These are phyloP conservation scores for Trichechus manatus DNA, from an alignment of 2,113 vertebrate genomes.

Conservation along the genomic window DNA sequence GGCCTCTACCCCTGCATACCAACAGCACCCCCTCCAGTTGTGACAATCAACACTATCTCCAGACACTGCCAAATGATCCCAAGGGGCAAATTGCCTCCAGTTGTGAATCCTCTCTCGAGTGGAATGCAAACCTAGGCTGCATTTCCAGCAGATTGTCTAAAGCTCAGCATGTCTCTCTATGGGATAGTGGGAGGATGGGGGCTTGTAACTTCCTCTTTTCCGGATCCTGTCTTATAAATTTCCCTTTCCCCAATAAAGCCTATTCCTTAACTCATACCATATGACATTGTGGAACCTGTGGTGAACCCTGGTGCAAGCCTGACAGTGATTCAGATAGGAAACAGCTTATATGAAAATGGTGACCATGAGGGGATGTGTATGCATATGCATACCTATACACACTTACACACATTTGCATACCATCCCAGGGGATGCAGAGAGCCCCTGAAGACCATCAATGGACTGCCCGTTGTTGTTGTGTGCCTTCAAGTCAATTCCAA, in stretches of 20 bases:
- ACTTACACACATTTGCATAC: not conserved
- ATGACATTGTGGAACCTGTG: not conserved
- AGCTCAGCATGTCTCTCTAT: not conserved
- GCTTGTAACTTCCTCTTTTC: not conserved
- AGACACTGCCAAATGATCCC: not conserved
- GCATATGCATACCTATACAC: not conserved
- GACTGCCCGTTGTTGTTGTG: no score
- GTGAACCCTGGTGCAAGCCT: not conserved
- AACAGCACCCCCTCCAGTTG: not conserved
- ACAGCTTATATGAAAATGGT: not conserved
- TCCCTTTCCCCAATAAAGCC: not conserved
- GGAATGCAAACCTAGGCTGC: not conserved
- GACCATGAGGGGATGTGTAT: not conserved
- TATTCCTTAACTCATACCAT: not conserved
- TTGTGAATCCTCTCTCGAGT: not conserved
- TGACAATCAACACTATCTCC: not conserved
- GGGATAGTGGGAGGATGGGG: not conserved
- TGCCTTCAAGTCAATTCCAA: no score
- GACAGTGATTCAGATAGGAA: not conserved
- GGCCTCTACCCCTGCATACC: not conserved
- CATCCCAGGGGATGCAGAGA: not conserved
- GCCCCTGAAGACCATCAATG: not conserved
- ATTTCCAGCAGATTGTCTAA: not conserved
- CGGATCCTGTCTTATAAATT: conserved; percentile 2
- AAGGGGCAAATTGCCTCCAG: not conserved